These are phyloP conservation scores for Hippopotamyrus pictus DNA, from an alignment of 2,797 vertebrate species.

Conservation along the genomic window DNA sequence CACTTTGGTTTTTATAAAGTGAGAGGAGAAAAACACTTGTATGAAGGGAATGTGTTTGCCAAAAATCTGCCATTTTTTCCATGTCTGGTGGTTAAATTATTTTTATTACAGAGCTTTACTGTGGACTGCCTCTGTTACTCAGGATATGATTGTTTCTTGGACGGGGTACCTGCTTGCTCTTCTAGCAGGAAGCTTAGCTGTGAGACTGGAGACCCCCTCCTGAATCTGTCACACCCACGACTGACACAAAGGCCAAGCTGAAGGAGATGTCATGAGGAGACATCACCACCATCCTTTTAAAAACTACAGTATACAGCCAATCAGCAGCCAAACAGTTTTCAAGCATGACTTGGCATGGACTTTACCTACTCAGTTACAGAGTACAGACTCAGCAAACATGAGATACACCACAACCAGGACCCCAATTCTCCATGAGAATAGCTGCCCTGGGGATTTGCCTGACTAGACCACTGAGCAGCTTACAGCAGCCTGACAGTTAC, in stretches of 20 bases:
- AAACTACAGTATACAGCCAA: background rate
- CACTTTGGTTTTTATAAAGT: background rate
- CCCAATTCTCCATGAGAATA: background rate
- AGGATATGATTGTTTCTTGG: background rate
- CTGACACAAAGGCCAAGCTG: background rate
- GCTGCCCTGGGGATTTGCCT: background rate
- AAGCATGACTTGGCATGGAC: background rate
- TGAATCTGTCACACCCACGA: background rate
- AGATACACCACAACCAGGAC: background rate
- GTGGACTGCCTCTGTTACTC: background rate
- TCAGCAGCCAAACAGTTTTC: background rate
- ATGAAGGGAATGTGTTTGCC: background rate
- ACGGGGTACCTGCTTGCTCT: background rate
- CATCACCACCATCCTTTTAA: background rate
- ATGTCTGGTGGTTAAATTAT: conserved; percentile 9
- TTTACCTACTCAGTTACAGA: background rate
- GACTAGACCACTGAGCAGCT: background rate
- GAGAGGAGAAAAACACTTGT: background rate
- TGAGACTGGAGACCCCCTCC: background rate
- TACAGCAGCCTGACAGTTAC: background rate
- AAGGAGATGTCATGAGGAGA: background rate
- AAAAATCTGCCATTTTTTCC: conserved; percentile 5
- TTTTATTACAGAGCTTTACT: background rate
- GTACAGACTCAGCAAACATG: background rate
- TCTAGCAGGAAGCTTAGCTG: background rate